Conservation (phyloP, 2,113 vertebrate species). For the Odontophorus gujanensis region DNA sequence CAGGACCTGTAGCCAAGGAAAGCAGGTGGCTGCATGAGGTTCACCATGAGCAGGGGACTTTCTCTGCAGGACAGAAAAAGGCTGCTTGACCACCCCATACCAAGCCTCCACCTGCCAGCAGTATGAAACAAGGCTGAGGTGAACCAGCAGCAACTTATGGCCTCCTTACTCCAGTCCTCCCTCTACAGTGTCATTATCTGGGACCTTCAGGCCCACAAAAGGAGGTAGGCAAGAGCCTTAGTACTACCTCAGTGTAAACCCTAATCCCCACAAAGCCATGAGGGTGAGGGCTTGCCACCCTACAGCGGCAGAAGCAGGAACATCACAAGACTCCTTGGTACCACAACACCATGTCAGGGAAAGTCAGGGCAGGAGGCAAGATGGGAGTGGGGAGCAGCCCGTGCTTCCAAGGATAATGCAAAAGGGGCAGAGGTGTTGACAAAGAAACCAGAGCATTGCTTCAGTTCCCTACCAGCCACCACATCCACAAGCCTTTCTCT, state of each 20-base stretch:
- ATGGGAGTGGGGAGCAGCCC: neutral
- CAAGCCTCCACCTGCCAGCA: accelerated
- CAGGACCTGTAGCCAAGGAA: neutral
- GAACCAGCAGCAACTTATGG: neutral
- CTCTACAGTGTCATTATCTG: accelerated
- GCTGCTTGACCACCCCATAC: accelerated
- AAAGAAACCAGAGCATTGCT: neutral
- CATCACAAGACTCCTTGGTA: accelerated
- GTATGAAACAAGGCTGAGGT: neutral
- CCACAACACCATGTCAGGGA: neutral
- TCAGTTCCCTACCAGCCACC: neutral
- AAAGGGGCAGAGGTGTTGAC: neutral
- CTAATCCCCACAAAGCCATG: neutral
- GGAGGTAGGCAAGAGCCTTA: neutral
- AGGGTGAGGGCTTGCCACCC: neutral
- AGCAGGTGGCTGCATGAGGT: neutral
- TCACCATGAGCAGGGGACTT: neutral
- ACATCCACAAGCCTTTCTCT: neutral
- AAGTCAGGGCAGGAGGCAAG: neutral
- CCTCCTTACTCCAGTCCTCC: neutral
- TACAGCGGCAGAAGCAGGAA: neutral
- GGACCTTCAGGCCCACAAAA: neutral
- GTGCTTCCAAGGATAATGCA: neutral
- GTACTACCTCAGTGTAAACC: neutral
- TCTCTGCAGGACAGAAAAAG: accelerated